These are phyloP conservation scores for Drosophila demipolita DNA, from an alignment of 2,888 invertebrate species.

Conservation along the genomic window DNA sequence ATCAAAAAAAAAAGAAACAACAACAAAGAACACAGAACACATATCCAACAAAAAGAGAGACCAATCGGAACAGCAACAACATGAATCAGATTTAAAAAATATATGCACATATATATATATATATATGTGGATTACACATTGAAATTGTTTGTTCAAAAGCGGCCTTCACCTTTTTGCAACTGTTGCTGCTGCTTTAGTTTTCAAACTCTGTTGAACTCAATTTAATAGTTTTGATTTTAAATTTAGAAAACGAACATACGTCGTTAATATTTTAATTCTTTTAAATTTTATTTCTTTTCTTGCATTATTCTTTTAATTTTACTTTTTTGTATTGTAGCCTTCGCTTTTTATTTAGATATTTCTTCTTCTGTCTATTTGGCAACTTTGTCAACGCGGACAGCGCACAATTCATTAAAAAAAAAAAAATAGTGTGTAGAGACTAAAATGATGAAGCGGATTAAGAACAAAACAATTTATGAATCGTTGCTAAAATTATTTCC, in stretches of 20 bases:
- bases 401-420: constrained; percentile 48
- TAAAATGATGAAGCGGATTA: constrained; percentile 21
- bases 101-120: constrained; percentile 7
- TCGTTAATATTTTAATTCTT: constrained; percentile 4
- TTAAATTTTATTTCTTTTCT: not conserved
- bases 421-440: constrained; percentile 13
- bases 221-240: not conserved
- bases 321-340: constrained; percentile 28
- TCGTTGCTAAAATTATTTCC: not conserved
- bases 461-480: constrained; percentile 11
- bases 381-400: constrained; percentile 37
- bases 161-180: constrained; percentile 48
- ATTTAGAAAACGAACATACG: constrained; percentile 9
- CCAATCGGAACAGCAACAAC: constrained; percentile 32
- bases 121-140: constrained; percentile 1
- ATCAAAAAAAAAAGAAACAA: constrained; percentile 19
- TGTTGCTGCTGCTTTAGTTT: constrained; percentile 23
- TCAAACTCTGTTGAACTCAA: constrained; percentile 17
- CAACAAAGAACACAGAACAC: constrained; percentile 8
- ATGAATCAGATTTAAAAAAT: constrained; percentile 25
- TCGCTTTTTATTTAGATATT: constrained; percentile 40
- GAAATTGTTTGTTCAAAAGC: constrained; percentile 19
- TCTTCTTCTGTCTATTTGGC: constrained; percentile 40
- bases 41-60: constrained; percentile 21
- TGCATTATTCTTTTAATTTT: not conserved